Conservation (phyloP, 2,888 invertebrate genomes). For the Cerceris ruficornis region DNA sequence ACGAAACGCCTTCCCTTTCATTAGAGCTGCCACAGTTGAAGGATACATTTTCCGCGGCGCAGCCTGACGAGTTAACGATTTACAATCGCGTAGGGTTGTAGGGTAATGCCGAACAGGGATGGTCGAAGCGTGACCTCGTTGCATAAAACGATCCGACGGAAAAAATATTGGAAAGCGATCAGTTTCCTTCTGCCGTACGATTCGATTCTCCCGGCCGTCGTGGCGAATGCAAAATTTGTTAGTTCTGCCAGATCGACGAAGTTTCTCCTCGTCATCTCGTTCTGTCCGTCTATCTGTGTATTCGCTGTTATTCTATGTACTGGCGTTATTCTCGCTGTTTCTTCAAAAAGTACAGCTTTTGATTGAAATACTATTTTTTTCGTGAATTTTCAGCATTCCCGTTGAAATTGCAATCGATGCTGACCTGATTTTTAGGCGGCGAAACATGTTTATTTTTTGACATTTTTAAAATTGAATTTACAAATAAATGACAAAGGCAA, state of each 20-base stretch:
- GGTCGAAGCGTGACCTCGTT: conserved; percentile 4
- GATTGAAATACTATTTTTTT: too few species aligned
- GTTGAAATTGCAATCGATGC: too few species aligned
- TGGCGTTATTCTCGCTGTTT: too few species aligned
- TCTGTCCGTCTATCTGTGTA: too few species aligned
- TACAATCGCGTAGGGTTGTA: neutral
- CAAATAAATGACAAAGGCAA: too few species aligned
- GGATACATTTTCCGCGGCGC: neutral
- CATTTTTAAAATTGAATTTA: too few species aligned
- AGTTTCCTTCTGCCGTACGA: conserved; percentile 16
- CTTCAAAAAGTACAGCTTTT: too few species aligned
- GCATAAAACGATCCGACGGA: conserved; percentile 5
- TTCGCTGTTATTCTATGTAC: too few species aligned
- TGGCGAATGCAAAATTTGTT: neutral
- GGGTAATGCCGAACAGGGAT: neutral
- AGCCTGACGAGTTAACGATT: neutral
- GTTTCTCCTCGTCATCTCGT: neutral
- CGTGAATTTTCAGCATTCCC: too few species aligned
- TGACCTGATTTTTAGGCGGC: too few species aligned
- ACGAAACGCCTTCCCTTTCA: conserved; percentile 5
- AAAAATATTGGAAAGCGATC: conserved; percentile 41
- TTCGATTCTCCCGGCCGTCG: conserved; percentile 20
- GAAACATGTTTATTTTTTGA: too few species aligned
- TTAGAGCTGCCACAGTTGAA: conserved; percentile 10
- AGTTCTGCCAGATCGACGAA: neutral